Base-by-base conservation (phyloP, 2,888 invertebrate species). In the Parnassius orleans region DNA sequence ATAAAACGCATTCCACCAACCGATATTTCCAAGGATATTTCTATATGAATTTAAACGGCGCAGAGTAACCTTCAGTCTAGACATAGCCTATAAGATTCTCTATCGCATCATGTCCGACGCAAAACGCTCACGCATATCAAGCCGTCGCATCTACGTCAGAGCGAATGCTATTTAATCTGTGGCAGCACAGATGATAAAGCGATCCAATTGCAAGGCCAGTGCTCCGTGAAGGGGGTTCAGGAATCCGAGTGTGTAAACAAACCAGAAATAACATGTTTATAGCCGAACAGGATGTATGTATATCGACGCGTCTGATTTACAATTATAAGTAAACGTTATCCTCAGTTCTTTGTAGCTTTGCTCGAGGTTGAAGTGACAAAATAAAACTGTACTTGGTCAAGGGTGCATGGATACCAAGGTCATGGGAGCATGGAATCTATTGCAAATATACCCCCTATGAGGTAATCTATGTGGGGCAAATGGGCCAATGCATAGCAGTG, bases 211-310 rank as follows among this genome's bases (percentile, higher is more conserved):
- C 53, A 53, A 53, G 57, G 62, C 53, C 62, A 57, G 53, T 57
- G 62, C 57, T 14, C 62, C 53, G 56, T 52, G 41, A 47, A 53
- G 57, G 53, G 57, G 47, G 47, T 48, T 5, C 57, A 57, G 57
- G 62, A 57, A 62, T 62, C 62, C 43, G 62, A 42, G 46, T 47
- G 57, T 51, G 61, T 61, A 56, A 61, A 56, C 61, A 19, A 46
- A 53, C 62, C 62, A 62, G 62, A 62, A 62, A 62, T 62, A 62
- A 53, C 57, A 50, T 62, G 53, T 62, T 57, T 57, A 62, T 15
- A 42, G 52, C 43, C n/a, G 48, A 14, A 11, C 53, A 57, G 60
- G 60, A 60, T 47, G 61, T 61, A 60, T 47, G 61, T 61, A 43
- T 57, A 53, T 33, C 14, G 51, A 52, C 56, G 41, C 43, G 44